A percentile compares a stretch with the other conserved stretches of the same genome.
Conservation (phyloP, 1,140 invertebrate species). For the Oryctes rhinoceros region DNA sequence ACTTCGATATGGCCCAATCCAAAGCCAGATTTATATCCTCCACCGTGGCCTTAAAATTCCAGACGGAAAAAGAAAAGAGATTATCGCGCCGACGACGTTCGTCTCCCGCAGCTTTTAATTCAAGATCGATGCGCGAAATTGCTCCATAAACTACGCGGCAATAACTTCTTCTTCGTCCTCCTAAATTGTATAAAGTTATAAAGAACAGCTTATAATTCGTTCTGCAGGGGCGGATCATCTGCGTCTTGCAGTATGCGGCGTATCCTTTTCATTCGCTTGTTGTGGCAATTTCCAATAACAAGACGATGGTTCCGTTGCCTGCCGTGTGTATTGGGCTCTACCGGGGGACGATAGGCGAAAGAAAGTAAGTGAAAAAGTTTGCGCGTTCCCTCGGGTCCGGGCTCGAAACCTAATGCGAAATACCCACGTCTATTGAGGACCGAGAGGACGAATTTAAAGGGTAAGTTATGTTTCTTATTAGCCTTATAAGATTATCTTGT, state of each 20-base stretch:
- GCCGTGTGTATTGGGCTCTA: background rate
- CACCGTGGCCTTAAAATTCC: background rate
- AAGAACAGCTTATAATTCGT: background rate
- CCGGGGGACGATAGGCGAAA: background rate
- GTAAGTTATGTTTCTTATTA: slow-evolving; percentile 22
- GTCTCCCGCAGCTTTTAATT: slow-evolving; percentile 11
- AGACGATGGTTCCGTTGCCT: background rate
- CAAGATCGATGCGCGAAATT: background rate
- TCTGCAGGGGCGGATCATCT: background rate
- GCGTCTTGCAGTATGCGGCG: too few relatives aligned
- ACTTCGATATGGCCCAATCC: background rate
- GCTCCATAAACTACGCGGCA: slow-evolving; percentile 1
- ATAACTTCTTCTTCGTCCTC: background rate
- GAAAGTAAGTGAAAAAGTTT: slow-evolving; percentile 15
- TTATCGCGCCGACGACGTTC: slow-evolving; percentile 12
- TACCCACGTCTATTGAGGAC: background rate
- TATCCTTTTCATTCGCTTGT: too few relatives aligned
- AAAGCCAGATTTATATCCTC: slow-evolving; percentile 4
- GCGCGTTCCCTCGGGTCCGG: background rate
- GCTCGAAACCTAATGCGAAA: slow-evolving; percentile 5
- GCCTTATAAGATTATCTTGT: slow-evolving; percentile 5
- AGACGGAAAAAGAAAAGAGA: background rate
- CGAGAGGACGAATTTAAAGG: background rate
- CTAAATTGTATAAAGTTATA: slow-evolving; percentile 23
- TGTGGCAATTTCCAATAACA: background rate